Conservation (phyloP, 2,797 vertebrate genomes). For the Ceyx erithaca region DNA sequence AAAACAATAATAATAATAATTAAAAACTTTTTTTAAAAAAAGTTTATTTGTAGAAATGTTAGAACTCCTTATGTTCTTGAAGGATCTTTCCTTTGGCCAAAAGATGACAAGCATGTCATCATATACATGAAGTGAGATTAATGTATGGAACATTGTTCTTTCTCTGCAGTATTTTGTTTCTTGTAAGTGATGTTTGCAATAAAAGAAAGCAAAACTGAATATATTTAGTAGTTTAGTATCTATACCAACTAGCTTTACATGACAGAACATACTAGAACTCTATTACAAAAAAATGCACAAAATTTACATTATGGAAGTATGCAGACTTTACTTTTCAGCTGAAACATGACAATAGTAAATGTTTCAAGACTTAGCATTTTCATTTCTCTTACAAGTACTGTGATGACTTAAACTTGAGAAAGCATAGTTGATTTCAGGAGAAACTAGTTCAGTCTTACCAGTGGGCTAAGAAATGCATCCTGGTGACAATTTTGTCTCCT, state of each 20-base stretch:
- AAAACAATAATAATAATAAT: not conserved
- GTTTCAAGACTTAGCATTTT: not conserved
- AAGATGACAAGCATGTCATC: not conserved
- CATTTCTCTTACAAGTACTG: not conserved
- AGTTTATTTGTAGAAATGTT: not conserved
- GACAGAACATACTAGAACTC: not conserved
- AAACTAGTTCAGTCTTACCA: not conserved
- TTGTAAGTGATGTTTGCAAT: not conserved
- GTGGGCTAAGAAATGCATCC: not conserved
- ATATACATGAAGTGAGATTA: not conserved
- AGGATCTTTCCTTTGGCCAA: not conserved
- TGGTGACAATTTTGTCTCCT: not conserved
- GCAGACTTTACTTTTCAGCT: not conserved
- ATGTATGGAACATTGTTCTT: not conserved
- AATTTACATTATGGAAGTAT: not conserved
- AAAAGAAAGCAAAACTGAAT: not conserved
- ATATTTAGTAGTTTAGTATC: not conserved
- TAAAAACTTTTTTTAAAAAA: too few relatives aligned
- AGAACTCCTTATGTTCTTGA: not conserved
- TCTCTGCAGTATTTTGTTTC: not conserved
- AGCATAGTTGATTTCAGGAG: not conserved
- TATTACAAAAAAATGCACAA: not conserved
- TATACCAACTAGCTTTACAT: not conserved
- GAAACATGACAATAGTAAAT: not conserved
- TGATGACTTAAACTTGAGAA: conserved; percentile 1